Evolutionary conservation across 1,140 invertebrate genomes (phyloP).

Genomic region (Drosophila erecta): DNA sequence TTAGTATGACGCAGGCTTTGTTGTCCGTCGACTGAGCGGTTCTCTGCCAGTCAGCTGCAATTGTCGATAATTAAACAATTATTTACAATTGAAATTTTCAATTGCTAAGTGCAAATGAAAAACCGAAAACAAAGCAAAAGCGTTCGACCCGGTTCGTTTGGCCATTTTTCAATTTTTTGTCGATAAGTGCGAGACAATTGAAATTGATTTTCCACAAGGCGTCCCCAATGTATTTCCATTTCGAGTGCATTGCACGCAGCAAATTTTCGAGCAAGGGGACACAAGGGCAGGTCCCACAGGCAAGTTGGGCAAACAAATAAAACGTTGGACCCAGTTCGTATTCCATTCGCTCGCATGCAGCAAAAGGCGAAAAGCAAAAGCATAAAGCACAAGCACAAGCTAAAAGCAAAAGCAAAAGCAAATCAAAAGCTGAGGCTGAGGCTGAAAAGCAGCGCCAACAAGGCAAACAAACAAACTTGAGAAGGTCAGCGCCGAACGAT

Average conservation of each 20-base stretch:
- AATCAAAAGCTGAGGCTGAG: slow-evolving; percentile 12
- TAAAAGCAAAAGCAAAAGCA: slow-evolving; percentile 14
- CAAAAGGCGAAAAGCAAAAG: not conserved
- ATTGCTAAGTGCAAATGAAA: slow-evolving; percentile 63
- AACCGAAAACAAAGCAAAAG: slow-evolving; percentile 42
- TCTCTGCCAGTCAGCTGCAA: slow-evolving; percentile 46
- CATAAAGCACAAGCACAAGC: not conserved
- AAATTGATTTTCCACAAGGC: slow-evolving; percentile 71
- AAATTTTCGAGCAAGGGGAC: slow-evolving; percentile 1
- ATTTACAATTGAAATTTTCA: slow-evolving; percentile 76
- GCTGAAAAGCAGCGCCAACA: slow-evolving; percentile 16
- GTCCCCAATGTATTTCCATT: slow-evolving; percentile 41
- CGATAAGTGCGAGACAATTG: slow-evolving; percentile 72
- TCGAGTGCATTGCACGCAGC: slow-evolving; percentile 42
- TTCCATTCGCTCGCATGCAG: slow-evolving; percentile 23
- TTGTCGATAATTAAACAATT: slow-evolving; percentile 76
- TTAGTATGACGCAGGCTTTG: slow-evolving; percentile 45
- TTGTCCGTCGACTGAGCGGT: slow-evolving; percentile 20
- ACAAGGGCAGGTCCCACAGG: slow-evolving; percentile 47
- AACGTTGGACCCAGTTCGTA: slow-evolving; percentile 61
- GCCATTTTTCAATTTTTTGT: slow-evolving; percentile 20
- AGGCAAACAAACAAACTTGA: slow-evolving; percentile 67
- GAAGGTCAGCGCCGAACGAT: slow-evolving; percentile 67
- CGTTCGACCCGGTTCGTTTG: not conserved
- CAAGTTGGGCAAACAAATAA: slow-evolving; percentile 67